Evolutionary conservation across 37 sponge, comb jelly and placozoan genomes (phyloP), one percentile per base, ranked within the genome.

Genomic region (Cladorhizidae sp.): DNA sequence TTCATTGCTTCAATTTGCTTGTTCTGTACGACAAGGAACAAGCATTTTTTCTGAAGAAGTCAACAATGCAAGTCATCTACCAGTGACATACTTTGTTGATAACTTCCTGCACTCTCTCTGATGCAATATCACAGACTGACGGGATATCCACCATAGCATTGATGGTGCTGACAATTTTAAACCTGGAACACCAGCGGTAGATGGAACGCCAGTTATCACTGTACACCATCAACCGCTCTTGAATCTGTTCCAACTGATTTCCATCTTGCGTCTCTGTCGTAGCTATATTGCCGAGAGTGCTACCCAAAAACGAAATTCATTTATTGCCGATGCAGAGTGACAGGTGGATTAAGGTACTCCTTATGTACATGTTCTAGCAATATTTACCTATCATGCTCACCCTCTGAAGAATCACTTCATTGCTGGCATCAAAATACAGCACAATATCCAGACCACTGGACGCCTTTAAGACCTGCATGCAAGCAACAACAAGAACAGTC

Each of bases 181-280:
- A 96, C 84, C 80, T 79, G 31, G 25, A 37, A 59, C 75, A 91
- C 90, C 94, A 93, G n/a, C 83, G 72, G 70, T 84, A 76, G 68
- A 96, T 51, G 0, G 36, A 23, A 25, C 85, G 87, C 92, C 90
- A 89, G 56, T 68, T 55, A 51, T 85, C 92, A 22, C 85, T 81
- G 74, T 83, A 91, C 2, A 77, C 57, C 3, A 86, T 79, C 78
- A 96, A 65, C 75, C 87, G 79, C 73, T 74, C n/a, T 33, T 73
- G 51, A 40, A 45, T 45, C 63, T 63, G 64, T 35, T 63, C 74
- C 55, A 74, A 31, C 37, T 55, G 52, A 31, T 74, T 74, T 35
- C 74, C 54, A 26, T 18, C 37, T 37, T 55, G 57, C 2, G 57
- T 57, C 33, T 12, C 14, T 9, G 42, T 36, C 23, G 9, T n/a